Evolutionary conservation across 2,797 vertebrate genomes (phyloP), one percentile per base, ranked within the genome.

Genomic region (Nyctibius grandis): DNA sequence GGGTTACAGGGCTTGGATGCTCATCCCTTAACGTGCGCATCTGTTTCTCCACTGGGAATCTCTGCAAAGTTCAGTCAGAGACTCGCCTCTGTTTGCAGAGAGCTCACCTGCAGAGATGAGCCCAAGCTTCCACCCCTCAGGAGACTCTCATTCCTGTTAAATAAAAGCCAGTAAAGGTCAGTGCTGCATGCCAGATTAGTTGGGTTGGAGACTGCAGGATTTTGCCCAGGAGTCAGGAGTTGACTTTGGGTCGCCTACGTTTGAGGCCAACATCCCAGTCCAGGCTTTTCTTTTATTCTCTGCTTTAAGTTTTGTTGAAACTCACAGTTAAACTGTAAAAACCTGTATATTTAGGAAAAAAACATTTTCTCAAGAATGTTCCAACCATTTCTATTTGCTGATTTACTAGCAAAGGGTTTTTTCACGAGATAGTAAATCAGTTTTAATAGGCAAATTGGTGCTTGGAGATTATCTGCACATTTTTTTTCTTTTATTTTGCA

Each of bases 51-150:
- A 0, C 48, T 1, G 96, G 90, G 82, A 89, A 22, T 2, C 73
- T 97, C 83, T 54, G 96, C 86, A 97, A 97, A 97, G 97, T 96
- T 97, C 96, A 97, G 91, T 0, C 36, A 40, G 64, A 95, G 83
- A 13, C 76, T 59, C 7, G 3, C 44, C 56, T 53, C 17, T 92
- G 92, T 97, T 96, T 86, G 26, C 91, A 56, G 15, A 64, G 50
- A 54, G 84, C 95, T 95, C 78, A 42, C 83, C 91, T 65, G 78
- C 64, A 23, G 48, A 4, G 9, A 2, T 7, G 56, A 77, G 91
- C 87, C 76, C 68, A 10, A 45, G 81, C 82, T 48, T 13, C 81
- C 16, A 15, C n/a, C 81, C 67, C 82, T 3, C 2, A 16, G 76
- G 89, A 91, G 69, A 20, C 28, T 54, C 85, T n/a, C 45, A 5